Evolutionary conservation across 2,113 vertebrate species (phyloP).

Genomic region (Oncorhynchus masou): DNA sequence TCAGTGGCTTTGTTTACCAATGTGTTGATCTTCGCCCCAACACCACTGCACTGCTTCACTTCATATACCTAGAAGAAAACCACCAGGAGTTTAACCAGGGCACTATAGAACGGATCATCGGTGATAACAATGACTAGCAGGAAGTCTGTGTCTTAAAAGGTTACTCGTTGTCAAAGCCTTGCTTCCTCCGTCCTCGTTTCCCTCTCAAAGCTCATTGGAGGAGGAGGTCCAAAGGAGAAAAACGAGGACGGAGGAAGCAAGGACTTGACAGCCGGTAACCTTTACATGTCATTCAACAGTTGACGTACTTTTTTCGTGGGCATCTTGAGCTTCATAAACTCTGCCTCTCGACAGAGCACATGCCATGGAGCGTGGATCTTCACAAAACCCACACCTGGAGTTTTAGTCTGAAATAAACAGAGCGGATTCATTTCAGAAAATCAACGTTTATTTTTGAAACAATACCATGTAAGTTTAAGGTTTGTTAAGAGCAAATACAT

Average conservation of each 20-base stretch:
- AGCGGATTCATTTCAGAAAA: background rate
- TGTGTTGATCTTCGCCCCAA: constrained; percentile 86
- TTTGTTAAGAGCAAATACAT: too few relatives aligned
- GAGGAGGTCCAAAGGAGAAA: too few relatives aligned
- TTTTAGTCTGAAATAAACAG: constrained; percentile 75
- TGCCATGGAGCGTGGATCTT: constrained; percentile 88
- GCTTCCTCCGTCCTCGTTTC: too few relatives aligned
- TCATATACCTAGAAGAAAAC: constrained; percentile 81
- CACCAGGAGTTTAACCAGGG: too few relatives aligned
- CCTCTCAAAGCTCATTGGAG: too few relatives aligned
- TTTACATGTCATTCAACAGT: background rate
- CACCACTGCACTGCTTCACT: constrained; percentile 80
- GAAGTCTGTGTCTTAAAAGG: too few relatives aligned
- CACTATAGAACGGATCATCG: too few relatives aligned
- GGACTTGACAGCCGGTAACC: too few relatives aligned
- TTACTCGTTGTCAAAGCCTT: too few relatives aligned
- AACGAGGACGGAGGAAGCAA: too few relatives aligned
- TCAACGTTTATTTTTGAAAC: background rate
- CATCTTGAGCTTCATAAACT: constrained; percentile 91
- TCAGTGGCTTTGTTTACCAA: constrained; percentile 87
- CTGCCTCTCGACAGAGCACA: constrained; percentile 85
- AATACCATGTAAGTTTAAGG: background rate
- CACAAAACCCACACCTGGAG: constrained; percentile 82
- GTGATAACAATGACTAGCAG: too few relatives aligned
- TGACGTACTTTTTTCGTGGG: constrained; percentile 84